Evolutionary conservation across 2,888 invertebrate genomes (phyloP).

Genomic region (Mesorhabditis belari): DNA sequence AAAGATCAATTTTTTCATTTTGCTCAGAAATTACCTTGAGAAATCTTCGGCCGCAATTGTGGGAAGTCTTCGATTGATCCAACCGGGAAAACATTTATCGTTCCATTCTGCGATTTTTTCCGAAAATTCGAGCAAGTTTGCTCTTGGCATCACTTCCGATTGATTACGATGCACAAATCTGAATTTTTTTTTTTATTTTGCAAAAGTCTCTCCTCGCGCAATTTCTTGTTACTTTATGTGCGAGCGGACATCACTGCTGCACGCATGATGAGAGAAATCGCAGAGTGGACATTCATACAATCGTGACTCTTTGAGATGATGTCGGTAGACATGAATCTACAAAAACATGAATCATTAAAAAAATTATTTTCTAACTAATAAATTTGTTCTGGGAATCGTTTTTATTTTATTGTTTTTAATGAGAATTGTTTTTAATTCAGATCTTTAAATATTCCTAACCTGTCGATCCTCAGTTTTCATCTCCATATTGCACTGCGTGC

Average conservation of each 20-base stretch:
- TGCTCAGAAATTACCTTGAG: conserved; percentile 6
- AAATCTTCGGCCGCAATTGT: conserved; percentile 30
- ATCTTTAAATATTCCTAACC: conserved; percentile 9
- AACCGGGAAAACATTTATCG: conserved; percentile 35
- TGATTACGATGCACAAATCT: conserved; percentile 24
- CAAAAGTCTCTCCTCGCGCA: neutral
- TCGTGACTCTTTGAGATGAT: conserved; percentile 33
- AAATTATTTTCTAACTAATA: neutral
- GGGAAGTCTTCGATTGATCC: conserved; percentile 39
- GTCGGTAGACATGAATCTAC: conserved; percentile 39
- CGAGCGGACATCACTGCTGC: conserved; percentile 32
- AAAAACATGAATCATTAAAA: neutral
- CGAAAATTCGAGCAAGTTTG: conserved; percentile 25
- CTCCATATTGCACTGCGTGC: conserved; percentile 29
- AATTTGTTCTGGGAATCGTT: too few species aligned
- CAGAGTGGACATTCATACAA: conserved; percentile 37
- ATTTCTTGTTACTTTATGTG: conserved; percentile 20
- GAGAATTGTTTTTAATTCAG: too few species aligned
- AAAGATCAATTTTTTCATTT: neutral
- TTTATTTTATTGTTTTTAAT: too few species aligned
- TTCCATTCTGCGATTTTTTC: conserved; percentile 38
- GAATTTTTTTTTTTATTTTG: neutral
- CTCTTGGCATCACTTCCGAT: conserved; percentile 22
- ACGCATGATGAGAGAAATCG: conserved; percentile 38
- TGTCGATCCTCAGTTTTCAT: conserved; percentile 41